Evolutionary conservation across 2,888 invertebrate genomes (phyloP).

Genomic region (Laspeyria flexula): DNA sequence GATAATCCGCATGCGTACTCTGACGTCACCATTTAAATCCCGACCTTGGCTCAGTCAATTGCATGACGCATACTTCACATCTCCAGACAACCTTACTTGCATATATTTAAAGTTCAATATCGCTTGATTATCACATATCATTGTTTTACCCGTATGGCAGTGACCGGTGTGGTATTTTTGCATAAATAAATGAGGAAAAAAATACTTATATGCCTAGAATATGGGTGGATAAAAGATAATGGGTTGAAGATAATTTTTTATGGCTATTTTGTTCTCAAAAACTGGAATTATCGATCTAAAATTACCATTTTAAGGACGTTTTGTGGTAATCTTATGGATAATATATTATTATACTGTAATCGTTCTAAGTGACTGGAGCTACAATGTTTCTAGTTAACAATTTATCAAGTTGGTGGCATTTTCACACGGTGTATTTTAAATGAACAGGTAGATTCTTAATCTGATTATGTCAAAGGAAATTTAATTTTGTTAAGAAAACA

Average conservation of each 20-base stretch:
- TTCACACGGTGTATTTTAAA: too few species aligned
- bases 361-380: neutral
- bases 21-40: conserved; percentile 32
- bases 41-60: conserved; percentile 39
- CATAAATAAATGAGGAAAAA: conserved; percentile 27
- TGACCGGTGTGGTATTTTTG: conserved; percentile 46
- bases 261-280: neutral
- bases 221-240: neutral
- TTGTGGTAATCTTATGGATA: neutral
- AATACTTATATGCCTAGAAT: neutral
- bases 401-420: too few species aligned
- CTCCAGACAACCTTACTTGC: neutral
- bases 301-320: neutral
- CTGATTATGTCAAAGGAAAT: too few species aligned
- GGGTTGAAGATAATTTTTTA: conserved; percentile 4
- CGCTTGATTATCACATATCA: conserved; percentile 7
- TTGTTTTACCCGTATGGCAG: conserved; percentile 28
- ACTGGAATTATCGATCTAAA: neutral
- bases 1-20: conserved; percentile 11
- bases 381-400: neutral
- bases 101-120: conserved; percentile 10
- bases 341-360: neutral
- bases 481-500: too few species aligned
- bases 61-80: conserved; percentile 33
- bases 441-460: too few species aligned